phyloP scores from a whole-genome alignment of 2,797 vertebrate genomes.

The Petrocephalus schoutedeni region DNA sequence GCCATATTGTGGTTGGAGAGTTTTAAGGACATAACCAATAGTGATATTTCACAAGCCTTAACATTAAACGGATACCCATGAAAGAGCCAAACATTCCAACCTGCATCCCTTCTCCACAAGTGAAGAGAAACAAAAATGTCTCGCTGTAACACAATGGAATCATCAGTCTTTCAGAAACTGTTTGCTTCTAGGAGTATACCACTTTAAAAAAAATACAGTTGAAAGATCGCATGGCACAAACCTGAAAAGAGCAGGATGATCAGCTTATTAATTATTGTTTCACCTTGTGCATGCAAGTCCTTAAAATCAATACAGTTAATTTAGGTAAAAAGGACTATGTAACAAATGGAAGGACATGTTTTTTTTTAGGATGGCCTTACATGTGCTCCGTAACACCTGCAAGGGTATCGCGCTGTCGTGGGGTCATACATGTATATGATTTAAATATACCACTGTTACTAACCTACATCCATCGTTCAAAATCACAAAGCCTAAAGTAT shows the following conservation, averaged over 20 bases:
- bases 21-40: neutral
- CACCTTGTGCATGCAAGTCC: neutral
- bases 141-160: neutral
- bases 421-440: neutral
- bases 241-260: neutral
- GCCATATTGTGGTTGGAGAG: neutral
- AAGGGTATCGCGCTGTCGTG: neutral
- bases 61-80: neutral
- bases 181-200: neutral
- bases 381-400: neutral
- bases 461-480: neutral
- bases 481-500: neutral
- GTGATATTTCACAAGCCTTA: neutral
- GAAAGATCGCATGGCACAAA: neutral
- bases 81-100: neutral
- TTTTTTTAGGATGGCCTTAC: neutral
- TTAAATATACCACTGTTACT: neutral
- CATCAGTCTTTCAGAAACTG: neutral
- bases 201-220: neutral
- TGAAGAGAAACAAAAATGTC: neutral
- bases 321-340: neutral
- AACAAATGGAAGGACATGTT: neutral
- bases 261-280: conserved; percentile 1
- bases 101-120: neutral
- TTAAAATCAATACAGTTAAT: conserved; percentile 6